Conservation (phyloP, 2,113 vertebrate species). For the Pomatorhinus ruficollis region DNA sequence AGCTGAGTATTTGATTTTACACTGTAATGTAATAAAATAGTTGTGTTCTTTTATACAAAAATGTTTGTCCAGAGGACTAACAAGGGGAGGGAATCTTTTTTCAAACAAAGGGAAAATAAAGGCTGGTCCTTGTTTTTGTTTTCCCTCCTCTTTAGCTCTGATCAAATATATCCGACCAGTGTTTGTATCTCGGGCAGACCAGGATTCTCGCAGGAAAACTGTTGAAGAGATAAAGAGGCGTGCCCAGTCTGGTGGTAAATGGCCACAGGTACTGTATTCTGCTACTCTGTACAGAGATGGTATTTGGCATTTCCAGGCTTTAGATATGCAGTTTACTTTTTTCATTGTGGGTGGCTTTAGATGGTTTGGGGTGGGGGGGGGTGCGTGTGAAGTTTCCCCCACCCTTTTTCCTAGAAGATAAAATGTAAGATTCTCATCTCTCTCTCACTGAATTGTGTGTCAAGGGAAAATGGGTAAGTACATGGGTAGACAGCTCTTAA, state of each 20-base stretch:
- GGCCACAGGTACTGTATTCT: slow-evolving; percentile 87
- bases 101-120: not conserved
- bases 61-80: not conserved
- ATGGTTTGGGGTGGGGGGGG: not conserved
- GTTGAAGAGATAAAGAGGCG: slow-evolving; percentile 94
- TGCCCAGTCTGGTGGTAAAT: slow-evolving; percentile 87
- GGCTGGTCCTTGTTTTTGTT: not conserved
- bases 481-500: not conserved
- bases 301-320: not conserved
- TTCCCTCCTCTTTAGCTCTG: slow-evolving; percentile 78
- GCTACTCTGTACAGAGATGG: not conserved
- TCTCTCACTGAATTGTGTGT: not conserved
- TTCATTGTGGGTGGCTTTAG: not conserved
- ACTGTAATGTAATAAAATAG: not conserved
- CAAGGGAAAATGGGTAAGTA: not conserved
- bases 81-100: not conserved
- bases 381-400: not conserved
- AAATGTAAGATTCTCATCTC: not conserved
- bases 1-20: not conserved
- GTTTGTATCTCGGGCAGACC: slow-evolving; percentile 94
- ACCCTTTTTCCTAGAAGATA: not conserved
- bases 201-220: slow-evolving; percentile 92
- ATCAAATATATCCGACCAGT: slow-evolving; percentile 95
- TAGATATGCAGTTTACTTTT: not conserved
- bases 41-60: not conserved